Percentiles rank a stretch among this genome's conserved stretches.
Conservation (phyloP, 2,113 vertebrate species). For the Xiphophorus hellerii region DNA sequence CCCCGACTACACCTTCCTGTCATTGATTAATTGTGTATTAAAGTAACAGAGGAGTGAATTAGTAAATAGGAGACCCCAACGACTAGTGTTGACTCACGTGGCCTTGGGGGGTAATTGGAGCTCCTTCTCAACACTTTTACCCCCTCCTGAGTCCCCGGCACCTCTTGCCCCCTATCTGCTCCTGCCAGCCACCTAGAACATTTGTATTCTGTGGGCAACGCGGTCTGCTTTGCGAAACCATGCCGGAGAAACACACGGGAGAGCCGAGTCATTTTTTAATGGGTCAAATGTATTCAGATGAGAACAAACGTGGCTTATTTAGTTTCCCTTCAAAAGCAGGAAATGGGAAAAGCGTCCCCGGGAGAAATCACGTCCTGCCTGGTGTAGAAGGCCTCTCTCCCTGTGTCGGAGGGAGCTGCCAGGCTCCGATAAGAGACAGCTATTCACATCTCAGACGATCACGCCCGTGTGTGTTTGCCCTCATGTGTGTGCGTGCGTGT, state of each 20-base stretch:
- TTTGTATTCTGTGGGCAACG: conserved; percentile 86
- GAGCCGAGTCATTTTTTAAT: conserved; percentile 87
- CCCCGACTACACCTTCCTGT: conserved; percentile 69
- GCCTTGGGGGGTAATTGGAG: conserved; percentile 63
- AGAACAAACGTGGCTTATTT: conserved; percentile 97
- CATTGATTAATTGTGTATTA: conserved; percentile 80
- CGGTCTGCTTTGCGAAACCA: conserved; percentile 76
- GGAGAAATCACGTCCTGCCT: conserved; percentile 94
- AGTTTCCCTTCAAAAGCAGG: conserved; percentile 95
- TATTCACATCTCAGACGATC: conserved; percentile 70
- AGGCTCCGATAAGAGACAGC: conserved; percentile 90
- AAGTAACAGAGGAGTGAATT: conserved; percentile 78
- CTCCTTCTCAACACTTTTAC: conserved; percentile 45
- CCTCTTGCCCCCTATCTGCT: conserved; percentile 62
- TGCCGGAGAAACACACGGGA: conserved; percentile 48
- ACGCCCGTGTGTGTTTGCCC: conserved; percentile 34
- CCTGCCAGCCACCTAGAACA: conserved; percentile 71
- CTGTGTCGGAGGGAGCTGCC: conserved; percentile 83
- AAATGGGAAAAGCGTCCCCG: conserved; percentile 95
- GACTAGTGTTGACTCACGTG: conserved; percentile 51
- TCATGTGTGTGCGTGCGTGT: conserved; percentile 44
- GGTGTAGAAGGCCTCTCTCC: conserved; percentile 80
- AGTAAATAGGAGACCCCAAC: conserved; percentile 69
- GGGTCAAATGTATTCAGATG: conserved; percentile 97
- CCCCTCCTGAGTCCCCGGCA: conserved; percentile 38